Percentiles rank a stretch among this genome's conserved stretches.
Conservation (phyloP, 2,113 vertebrate species). For the Channa maculata region DNA sequence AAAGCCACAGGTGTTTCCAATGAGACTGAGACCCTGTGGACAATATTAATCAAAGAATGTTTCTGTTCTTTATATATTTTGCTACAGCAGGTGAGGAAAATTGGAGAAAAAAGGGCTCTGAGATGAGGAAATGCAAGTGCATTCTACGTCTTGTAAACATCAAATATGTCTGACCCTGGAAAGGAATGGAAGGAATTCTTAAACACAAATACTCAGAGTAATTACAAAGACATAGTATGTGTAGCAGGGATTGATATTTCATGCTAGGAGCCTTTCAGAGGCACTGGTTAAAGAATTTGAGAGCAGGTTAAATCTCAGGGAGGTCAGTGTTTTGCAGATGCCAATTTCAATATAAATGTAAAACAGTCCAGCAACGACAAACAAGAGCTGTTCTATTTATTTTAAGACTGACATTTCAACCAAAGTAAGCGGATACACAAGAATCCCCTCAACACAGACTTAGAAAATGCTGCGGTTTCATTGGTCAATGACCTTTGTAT, state of each 20-base stretch:
- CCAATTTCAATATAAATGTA: conserved; percentile 79
- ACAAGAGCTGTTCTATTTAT: conserved; percentile 52
- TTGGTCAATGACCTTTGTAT: conserved; percentile 10
- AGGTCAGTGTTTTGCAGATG: conserved; percentile 45
- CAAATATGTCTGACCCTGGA: conserved; percentile 50
- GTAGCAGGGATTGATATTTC: conserved; percentile 18
- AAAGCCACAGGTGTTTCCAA: too few species aligned
- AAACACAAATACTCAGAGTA: conserved; percentile 25
- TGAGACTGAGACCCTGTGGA: too few species aligned
- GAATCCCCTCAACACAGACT: not conserved
- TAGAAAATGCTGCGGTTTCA: conserved; percentile 15
- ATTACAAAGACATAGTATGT: conserved; percentile 24
- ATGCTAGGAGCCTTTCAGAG: conserved; percentile 22
- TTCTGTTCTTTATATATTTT: too few species aligned
- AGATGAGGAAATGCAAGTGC: too few species aligned
- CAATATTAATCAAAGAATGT: too few species aligned
- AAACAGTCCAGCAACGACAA: conserved; percentile 62
- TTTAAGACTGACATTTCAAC: conserved; percentile 34
- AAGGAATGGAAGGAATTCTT: conserved; percentile 1
- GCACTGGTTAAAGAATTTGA: conserved; percentile 41
- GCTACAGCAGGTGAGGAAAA: too few species aligned
- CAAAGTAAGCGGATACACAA: not conserved
- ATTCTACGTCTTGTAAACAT: too few species aligned
- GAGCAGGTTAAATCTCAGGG: conserved; percentile 56
- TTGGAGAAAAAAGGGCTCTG: too few species aligned